Percentiles rank a stretch among this genome's conserved stretches.
Conservation (phyloP, 2,797 vertebrate species). For the Alca torda region DNA sequence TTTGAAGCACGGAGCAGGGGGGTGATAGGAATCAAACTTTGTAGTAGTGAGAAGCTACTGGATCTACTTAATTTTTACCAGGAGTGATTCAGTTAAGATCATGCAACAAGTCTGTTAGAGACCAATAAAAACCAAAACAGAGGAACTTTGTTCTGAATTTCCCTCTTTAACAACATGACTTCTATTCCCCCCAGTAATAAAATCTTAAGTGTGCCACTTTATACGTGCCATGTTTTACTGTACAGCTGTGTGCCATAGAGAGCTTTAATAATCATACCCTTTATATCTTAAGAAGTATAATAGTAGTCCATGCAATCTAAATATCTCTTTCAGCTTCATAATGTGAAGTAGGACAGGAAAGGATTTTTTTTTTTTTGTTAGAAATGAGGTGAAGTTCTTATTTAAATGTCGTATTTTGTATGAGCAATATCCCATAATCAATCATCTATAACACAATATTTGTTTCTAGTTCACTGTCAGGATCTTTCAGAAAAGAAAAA, state of each 20-base stretch:
- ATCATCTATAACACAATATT: neutral
- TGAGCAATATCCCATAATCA: neutral
- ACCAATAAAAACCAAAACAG: constrained; percentile 30
- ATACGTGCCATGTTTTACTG: neutral
- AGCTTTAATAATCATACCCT: neutral
- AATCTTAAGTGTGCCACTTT: neutral
- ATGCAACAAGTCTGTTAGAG: neutral
- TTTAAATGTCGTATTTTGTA: neutral
- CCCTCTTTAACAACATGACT: constrained; percentile 19
- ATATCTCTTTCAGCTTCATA: neutral
- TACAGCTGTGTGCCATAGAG: neutral
- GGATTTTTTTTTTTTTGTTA: neutral
- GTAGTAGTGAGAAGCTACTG: neutral
- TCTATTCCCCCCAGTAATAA: constrained; percentile 1
- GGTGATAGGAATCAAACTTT: neutral
- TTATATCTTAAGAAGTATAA: neutral
- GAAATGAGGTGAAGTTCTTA: neutral
- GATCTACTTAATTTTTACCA: neutral
- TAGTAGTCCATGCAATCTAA: neutral
- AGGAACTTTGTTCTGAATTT: constrained; percentile 17
- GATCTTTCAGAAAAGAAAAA: neutral
- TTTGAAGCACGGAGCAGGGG: neutral
- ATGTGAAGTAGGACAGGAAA: neutral
- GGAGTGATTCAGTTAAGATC: neutral
- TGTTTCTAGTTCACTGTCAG: neutral